phyloP scores from a whole-genome alignment of 2,797 vertebrate species.

The Cyprinella venusta region DNA sequence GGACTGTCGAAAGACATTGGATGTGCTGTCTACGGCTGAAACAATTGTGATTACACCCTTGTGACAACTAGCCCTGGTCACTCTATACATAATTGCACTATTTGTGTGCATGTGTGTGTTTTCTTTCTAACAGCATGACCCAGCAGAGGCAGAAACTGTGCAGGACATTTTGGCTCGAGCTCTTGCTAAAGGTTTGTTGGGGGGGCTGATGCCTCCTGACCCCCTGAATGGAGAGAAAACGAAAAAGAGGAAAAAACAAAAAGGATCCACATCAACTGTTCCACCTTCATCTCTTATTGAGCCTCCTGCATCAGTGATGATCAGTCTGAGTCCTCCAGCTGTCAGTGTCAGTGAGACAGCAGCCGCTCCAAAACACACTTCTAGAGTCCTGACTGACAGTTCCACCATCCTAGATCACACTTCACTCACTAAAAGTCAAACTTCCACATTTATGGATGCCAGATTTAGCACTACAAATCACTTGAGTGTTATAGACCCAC shows the following conservation, averaged over 20 bases:
- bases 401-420: constrained; percentile 7
- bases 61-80: neutral
- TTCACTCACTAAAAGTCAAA: neutral
- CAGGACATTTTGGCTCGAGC: constrained; percentile 86
- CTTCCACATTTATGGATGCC: neutral
- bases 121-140: constrained; percentile 74
- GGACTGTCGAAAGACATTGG: neutral
- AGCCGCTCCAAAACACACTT: neutral
- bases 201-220: constrained; percentile 65
- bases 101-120: constrained; percentile 6
- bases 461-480: constrained; percentile 50
- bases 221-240: neutral
- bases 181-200: constrained; percentile 83
- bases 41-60: no score
- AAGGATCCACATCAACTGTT: neutral
- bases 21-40: neutral
- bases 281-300: constrained; percentile 1
- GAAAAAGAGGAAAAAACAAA: constrained; percentile 37
- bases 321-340: neutral
- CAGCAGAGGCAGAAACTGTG: constrained; percentile 77
- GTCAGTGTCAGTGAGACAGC: neutral
- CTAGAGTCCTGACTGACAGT: neutral
- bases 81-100: neutral
- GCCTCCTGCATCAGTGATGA: neutral
- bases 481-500: neutral